phyloP scores from a whole-genome alignment of 2,888 invertebrate species.

The Callyntrura guangdongensis region DNA sequence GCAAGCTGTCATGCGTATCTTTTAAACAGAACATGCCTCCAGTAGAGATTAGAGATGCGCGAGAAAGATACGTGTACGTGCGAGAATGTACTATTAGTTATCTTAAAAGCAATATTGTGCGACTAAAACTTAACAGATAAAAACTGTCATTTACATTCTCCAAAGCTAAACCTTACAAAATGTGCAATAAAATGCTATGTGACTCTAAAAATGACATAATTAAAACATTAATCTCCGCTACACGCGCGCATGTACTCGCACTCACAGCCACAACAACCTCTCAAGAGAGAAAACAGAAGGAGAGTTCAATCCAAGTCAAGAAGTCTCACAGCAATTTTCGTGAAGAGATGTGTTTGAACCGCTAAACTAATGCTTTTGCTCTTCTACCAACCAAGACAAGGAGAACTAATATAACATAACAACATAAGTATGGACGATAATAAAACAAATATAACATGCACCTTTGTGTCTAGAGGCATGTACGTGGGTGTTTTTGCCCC shows the following conservation, averaged over 20 bases:
- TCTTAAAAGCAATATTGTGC: background rate
- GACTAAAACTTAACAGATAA: background rate
- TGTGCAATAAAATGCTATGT: slow-evolving; percentile 20
- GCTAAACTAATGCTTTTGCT: background rate
- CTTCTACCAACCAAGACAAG: background rate
- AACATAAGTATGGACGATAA: slow-evolving; percentile 6
- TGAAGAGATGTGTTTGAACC: background rate
- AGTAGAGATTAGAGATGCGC: slow-evolving; percentile 13
- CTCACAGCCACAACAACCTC: too few relatives aligned
- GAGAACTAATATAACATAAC: too few relatives aligned
- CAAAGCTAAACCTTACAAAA: background rate
- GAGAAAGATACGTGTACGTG: slow-evolving; percentile 40
- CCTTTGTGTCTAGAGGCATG: background rate
- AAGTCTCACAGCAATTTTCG: slow-evolving; percentile 1
- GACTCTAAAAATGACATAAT: slow-evolving; percentile 48
- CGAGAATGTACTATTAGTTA: slow-evolving; percentile 31
- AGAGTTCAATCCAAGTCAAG: slow-evolving; percentile 35
- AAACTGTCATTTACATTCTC: slow-evolving; percentile 12
- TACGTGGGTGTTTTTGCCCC: slow-evolving; percentile 7
- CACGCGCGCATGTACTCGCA: background rate
- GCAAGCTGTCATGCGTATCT: slow-evolving; percentile 40
- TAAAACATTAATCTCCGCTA: slow-evolving; percentile 48
- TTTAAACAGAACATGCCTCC: background rate
- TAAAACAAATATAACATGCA: background rate
- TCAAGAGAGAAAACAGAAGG: background rate